A percentile compares a stretch with the other conserved stretches of the same genome.
Conservation (phyloP, 2,113 vertebrate species). For the Anoura caudifer region DNA sequence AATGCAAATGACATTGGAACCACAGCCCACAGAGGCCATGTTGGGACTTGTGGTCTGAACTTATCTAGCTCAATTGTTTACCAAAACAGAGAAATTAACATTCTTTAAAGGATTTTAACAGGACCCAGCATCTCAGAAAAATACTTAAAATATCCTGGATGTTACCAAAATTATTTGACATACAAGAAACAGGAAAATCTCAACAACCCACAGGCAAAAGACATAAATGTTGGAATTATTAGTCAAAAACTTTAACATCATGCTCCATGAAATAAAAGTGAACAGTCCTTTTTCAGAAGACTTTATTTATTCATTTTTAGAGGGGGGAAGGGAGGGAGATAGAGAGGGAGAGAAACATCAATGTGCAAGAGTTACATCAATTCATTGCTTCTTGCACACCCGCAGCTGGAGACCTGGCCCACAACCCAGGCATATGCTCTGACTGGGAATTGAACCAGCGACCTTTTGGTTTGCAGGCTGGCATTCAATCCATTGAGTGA, state of each 20-base stretch:
- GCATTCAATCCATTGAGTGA: too few species aligned
- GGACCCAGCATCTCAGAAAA: neutral
- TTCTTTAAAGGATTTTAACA: neutral
- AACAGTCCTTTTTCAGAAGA: neutral
- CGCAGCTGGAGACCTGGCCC: too few species aligned
- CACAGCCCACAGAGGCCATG: neutral
- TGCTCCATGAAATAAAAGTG: neutral
- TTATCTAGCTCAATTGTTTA: neutral
- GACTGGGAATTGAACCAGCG: too few species aligned
- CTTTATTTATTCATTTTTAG: too few species aligned
- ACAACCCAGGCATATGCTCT: too few species aligned
- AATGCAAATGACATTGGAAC: neutral
- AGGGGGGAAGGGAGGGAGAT: too few species aligned
- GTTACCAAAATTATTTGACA: neutral
- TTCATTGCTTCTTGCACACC: too few species aligned
- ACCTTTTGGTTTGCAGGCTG: too few species aligned
- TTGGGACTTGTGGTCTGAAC: neutral
- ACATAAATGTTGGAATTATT: neutral
- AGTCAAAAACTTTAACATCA: neutral
- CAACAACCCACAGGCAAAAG: neutral
- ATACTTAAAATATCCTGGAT: neutral
- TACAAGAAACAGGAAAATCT: neutral
- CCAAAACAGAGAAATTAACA: neutral
- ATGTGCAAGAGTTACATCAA: too few species aligned
- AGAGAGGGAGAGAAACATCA: too few species aligned